A percentile compares a stretch with the other conserved stretches of the same genome.
These are phyloP conservation scores for Parnassius mnemosyne DNA, from an alignment of 2,888 invertebrate genomes.

Conservation along the genomic window DNA sequence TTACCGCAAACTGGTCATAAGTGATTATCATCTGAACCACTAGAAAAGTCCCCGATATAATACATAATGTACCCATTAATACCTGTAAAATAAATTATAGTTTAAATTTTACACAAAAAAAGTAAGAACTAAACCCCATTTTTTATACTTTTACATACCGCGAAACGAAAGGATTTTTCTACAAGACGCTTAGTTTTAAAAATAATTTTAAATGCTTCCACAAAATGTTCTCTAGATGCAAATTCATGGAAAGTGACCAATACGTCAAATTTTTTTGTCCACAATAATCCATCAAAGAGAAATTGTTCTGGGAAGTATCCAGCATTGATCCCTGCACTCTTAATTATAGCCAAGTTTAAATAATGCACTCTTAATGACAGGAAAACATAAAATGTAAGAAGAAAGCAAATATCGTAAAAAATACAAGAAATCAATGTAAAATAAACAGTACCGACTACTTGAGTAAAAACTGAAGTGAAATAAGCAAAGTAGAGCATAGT, in stretches of 20 bases:
- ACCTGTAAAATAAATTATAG: constrained; percentile 40
- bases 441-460: constrained; percentile 39
- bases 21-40: constrained; percentile 50
- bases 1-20: constrained; percentile 45
- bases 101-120: neutral
- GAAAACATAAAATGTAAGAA: constrained; percentile 38
- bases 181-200: constrained; percentile 41
- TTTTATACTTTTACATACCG: constrained; percentile 40
- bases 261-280: constrained; percentile 49
- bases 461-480: constrained; percentile 28
- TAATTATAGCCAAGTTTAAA: constrained; percentile 56
- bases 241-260: constrained; percentile 45
- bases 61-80: constrained; percentile 35
- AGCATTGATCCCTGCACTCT: constrained; percentile 44
- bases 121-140: neutral
- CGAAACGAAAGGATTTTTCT: constrained; percentile 43
- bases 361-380: constrained; percentile 49
- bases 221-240: constrained; percentile 40
- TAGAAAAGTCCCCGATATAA: constrained; percentile 46
- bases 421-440: constrained; percentile 44
- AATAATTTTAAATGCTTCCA: constrained; percentile 42
- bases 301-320: constrained; percentile 49
- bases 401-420: constrained; percentile 47
- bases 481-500: constrained; percentile 28
- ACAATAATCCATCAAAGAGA: constrained; percentile 46